Base-by-base conservation (phyloP, 2,888 invertebrate genomes). In the Eristalis pertinax region DNA sequence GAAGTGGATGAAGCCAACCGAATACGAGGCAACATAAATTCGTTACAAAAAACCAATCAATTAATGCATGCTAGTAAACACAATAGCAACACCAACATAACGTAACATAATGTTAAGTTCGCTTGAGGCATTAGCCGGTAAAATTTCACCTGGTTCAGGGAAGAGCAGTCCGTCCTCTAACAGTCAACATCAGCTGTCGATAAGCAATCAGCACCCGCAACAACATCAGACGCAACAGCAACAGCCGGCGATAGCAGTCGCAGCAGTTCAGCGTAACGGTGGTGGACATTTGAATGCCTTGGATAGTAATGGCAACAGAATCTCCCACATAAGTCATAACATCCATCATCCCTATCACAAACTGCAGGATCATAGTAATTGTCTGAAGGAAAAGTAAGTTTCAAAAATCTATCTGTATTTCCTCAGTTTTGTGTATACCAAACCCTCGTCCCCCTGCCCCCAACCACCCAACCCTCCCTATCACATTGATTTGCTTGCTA, bases 61-160 rank as follows among this genome's bases (percentile, higher is more conserved):
- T 86, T 86, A 78, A 86, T 86, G 86, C 77, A 86, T 83, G 86
- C 72, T 83, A 75, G 63, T 78, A 83, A 72, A 78, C 60, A 83
- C 75, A 74, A 79, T 35, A 70, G 70, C 76, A 83, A 89, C 32
- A 60, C 69, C 75, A 85, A 82, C 70, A 83, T 80, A 75, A 89
- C 92, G 92, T 89, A 93, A 90, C 90, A 91, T 90, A 93, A 97
- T 97, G 97, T 95, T 97, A 94, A 96, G 97, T 94, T 96, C 97
- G 91, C 94, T 97, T 94, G 97, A 97, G 95, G 96, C 96, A 93
- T 95, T 97, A 94, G 97, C 97, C 94, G 97, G 97, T 93, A 97
- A 97, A 94, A 96, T 97, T 93, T 97, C 97, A 93, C 97, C 97
- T 92, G 96, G 96, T 94, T 95, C 94, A 93, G 95, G 91, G 81